phyloP scores from a whole-genome alignment of 2,113 vertebrate genomes.

The Scopus umbretta region DNA sequence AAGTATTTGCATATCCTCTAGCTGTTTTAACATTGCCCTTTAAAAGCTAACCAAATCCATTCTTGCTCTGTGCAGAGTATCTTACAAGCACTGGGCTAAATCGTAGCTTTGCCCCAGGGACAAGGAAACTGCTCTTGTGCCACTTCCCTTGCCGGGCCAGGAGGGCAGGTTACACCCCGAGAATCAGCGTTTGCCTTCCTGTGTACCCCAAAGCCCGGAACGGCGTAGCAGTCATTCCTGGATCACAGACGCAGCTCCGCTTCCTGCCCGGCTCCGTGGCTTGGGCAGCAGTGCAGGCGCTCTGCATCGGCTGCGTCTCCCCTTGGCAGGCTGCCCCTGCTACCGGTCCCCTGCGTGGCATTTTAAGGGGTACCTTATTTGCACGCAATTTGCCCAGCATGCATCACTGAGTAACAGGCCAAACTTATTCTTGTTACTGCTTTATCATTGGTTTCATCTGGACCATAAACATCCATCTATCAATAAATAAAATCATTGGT shows the following conservation, averaged over 20 bases:
- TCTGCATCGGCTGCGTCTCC: background rate
- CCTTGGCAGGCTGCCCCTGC: background rate
- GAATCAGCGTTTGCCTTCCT: background rate
- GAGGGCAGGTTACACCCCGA: background rate
- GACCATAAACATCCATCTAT: conserved; percentile 40
- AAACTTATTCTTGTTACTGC: background rate
- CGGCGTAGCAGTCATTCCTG: background rate
- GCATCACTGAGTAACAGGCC: conserved; percentile 8
- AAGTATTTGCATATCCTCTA: conserved; percentile 38
- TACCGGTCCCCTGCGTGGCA: background rate
- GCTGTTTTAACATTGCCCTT: background rate
- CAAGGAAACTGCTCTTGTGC: background rate
- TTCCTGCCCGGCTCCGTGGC: background rate
- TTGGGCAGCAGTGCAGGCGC: background rate
- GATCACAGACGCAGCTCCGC: background rate
- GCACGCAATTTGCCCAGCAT: background rate
- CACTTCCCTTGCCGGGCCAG: background rate
- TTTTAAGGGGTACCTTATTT: background rate
- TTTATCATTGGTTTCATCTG: conserved; percentile 65
- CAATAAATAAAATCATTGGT: conserved; percentile 64
- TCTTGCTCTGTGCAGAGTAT: background rate
- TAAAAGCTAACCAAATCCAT: conserved; percentile 1
- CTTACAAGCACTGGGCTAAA: background rate
- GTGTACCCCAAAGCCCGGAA: background rate
- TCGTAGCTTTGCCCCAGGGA: background rate